Evolutionary conservation across 2,888 invertebrate genomes (phyloP).

Genomic region (Toxonevra muliebris): DNA sequence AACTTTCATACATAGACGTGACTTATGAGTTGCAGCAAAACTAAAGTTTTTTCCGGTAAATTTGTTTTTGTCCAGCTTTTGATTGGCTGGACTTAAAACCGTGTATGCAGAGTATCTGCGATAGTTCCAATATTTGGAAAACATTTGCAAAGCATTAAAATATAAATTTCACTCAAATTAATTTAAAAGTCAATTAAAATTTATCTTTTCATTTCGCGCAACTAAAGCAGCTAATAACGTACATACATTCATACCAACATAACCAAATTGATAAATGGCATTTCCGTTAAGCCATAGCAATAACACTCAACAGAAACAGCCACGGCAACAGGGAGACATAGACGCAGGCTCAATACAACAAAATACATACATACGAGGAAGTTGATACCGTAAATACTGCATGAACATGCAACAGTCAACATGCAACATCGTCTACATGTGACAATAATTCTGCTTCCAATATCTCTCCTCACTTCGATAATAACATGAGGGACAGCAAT

Average conservation of each 20-base stretch:
- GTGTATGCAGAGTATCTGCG: not conserved
- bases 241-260: conserved; percentile 21
- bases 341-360: too few species aligned
- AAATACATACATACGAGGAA: too few species aligned
- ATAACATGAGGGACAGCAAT: conserved; percentile 12
- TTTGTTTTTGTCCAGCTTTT: too few species aligned
- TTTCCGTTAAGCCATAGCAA: conserved; percentile 31
- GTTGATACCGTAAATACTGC: too few species aligned
- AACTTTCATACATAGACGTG: too few species aligned
- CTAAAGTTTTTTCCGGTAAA: too few species aligned
- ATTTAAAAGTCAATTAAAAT: conserved; percentile 39
- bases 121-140: conserved; percentile 10
- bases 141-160: conserved; percentile 20
- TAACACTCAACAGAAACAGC: too few species aligned
- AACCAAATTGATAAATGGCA: conserved; percentile 26
- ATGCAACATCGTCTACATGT: conserved; percentile 24
- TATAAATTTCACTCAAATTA: conserved; percentile 31
- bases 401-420: too few species aligned
- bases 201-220: conserved; percentile 28
- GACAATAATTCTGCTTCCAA: conserved; percentile 29
- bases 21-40: too few species aligned
- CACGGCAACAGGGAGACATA: too few species aligned
- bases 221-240: conserved; percentile 5
- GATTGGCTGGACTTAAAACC: too few species aligned
- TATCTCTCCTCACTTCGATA: conserved; percentile 11